phyloP scores from a whole-genome alignment of 2,113 vertebrate species.

The Ctenodactylus gundi region DNA sequence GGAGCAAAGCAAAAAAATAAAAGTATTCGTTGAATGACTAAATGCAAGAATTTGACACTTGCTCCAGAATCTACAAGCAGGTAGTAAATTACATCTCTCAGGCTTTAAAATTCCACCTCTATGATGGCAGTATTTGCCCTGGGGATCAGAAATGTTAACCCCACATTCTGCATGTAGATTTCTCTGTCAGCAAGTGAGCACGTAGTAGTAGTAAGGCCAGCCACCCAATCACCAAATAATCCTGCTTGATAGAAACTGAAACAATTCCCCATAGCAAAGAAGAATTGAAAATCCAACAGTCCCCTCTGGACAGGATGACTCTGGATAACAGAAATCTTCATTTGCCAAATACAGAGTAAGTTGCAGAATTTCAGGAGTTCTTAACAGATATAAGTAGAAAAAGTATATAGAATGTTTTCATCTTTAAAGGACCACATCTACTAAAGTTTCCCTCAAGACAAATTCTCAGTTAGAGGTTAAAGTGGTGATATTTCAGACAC shows the following conservation, averaged over 20 bases:
- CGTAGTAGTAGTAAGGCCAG: background rate
- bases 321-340: background rate
- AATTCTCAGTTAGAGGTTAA: background rate
- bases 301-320: background rate
- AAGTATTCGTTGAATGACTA: background rate
- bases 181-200: background rate
- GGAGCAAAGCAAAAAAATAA: no score
- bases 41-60: background rate
- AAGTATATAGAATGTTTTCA: background rate
- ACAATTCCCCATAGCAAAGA: background rate
- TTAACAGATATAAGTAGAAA: constrained; percentile 50
- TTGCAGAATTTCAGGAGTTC: constrained; percentile 5
- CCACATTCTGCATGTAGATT: background rate
- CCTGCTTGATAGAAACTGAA: background rate
- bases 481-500: background rate
- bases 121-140: background rate
- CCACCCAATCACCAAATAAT: background rate
- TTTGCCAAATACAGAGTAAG: background rate
- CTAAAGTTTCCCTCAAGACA: constrained; percentile 1
- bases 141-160: background rate
- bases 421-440: constrained; percentile 18
- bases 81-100: background rate
- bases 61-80: background rate
- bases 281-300: background rate
- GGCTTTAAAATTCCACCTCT: background rate